Evolutionary conservation across 2,888 invertebrate species (phyloP).

Genomic region (Rhagophthalmus giganteus): DNA sequence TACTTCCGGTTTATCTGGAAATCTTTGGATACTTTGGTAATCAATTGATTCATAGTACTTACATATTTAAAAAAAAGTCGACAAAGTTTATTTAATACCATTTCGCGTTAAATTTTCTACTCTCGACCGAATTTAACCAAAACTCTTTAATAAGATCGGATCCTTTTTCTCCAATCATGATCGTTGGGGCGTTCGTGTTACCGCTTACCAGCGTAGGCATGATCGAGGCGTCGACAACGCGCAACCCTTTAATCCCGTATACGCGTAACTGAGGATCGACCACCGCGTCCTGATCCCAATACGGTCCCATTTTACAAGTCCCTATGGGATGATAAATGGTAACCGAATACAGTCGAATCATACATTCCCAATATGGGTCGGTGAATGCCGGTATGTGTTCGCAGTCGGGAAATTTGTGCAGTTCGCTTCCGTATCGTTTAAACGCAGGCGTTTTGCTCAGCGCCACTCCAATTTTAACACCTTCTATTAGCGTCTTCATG

Average conservation of each 20-base stretch:
- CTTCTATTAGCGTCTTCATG: conserved; percentile 77
- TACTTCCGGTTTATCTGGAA: too few relatives aligned
- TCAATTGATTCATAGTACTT: too few relatives aligned
- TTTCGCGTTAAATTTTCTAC: not conserved
- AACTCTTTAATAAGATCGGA: conserved; percentile 84
- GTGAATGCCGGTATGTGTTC: conserved; percentile 67
- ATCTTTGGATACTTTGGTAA: too few relatives aligned
- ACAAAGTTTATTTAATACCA: not conserved
- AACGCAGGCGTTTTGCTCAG: conserved; percentile 80
- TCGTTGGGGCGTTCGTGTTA: conserved; percentile 83
- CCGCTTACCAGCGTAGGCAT: conserved; percentile 86
- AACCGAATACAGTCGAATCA: conserved; percentile 79
- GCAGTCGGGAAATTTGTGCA: conserved; percentile 81
- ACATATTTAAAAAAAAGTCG: conserved; percentile 2
- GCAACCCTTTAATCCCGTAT: conserved; percentile 75
- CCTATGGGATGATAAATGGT: conserved; percentile 88
- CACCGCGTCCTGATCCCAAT: conserved; percentile 81
- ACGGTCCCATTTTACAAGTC: conserved; percentile 88
- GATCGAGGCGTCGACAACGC: conserved; percentile 83
- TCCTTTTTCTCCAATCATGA: conserved; percentile 90
- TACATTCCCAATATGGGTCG: conserved; percentile 84
- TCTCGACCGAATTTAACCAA: conserved; percentile 64
- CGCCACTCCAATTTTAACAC: conserved; percentile 81
- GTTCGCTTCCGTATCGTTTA: conserved; percentile 69
- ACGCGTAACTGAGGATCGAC: conserved; percentile 79